Conservation (phyloP, 2,888 invertebrate genomes). For the Apocheima hispidaria region DNA sequence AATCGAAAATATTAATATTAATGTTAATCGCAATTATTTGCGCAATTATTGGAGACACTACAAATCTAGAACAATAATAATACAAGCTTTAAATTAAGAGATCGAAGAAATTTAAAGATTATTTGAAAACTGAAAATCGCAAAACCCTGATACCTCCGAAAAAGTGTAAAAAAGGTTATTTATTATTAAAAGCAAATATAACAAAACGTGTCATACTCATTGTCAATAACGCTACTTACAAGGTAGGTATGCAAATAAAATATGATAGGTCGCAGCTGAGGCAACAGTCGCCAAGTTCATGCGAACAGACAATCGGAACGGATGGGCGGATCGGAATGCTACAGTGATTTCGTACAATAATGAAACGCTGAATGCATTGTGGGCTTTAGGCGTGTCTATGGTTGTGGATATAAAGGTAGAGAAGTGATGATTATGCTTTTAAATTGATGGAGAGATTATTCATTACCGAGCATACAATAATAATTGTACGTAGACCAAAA, state of each 20-base stretch:
- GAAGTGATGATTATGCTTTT: not conserved
- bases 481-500: not conserved
- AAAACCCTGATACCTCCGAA: not conserved
- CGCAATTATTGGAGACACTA: no score
- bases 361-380: conserved; percentile 41
- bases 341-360: conserved; percentile 46
- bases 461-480: not conserved
- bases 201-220: not conserved
- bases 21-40: no score
- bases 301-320: conserved; percentile 41
- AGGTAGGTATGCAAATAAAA: not conserved
- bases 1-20: no score
- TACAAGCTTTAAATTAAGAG: no score
- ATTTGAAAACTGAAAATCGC: no score
- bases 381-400: conserved; percentile 34
- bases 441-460: not conserved
- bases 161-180: not conserved
- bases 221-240: conserved; percentile 18
- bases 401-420: conserved; percentile 16
- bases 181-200: not conserved
- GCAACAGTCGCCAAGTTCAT: conserved; percentile 23
- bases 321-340: conserved; percentile 56
- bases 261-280: conserved; percentile 10
- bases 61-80: no score
- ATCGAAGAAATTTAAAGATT: no score